Percentiles rank a stretch among this genome's conserved stretches.
Evolutionary conservation across 2,797 vertebrate genomes (phyloP).

Genomic region (Smutsia gigantea): DNA sequence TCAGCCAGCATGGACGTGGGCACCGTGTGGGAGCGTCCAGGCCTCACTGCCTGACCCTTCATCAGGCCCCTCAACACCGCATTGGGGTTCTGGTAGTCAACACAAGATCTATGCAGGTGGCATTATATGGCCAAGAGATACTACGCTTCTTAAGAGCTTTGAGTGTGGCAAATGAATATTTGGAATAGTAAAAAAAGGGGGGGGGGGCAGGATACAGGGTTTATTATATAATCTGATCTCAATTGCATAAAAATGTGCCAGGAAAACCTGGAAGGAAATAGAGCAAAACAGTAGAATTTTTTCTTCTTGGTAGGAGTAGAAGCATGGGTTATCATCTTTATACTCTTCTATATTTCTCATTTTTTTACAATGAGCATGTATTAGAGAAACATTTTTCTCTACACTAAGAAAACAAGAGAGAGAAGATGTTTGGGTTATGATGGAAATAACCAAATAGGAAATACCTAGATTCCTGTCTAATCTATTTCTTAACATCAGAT

Average conservation of each 20-base stretch:
- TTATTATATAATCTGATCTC: not conserved
- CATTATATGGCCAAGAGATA: too few species aligned
- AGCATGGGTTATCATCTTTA: not conserved
- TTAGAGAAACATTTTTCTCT: not conserved
- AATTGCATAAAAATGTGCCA: not conserved
- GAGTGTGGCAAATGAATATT: not conserved
- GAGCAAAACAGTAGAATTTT: not conserved
- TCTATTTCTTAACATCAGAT: not conserved
- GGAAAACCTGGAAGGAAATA: slow-evolving; percentile 20
- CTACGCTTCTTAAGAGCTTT: not conserved
- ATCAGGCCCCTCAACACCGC: not conserved
- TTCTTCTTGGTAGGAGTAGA: not conserved
- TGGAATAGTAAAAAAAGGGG: not conserved
- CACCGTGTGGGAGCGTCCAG: not conserved
- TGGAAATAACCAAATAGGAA: not conserved
- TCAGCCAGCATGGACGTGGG: not conserved
- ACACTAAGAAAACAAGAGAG: not conserved
- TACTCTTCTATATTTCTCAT: not conserved
- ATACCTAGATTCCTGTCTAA: not conserved
- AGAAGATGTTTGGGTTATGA: not conserved
- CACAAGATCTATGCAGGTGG: not conserved
- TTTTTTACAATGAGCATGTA: not conserved
- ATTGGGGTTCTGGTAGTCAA: not conserved
- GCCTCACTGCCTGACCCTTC: not conserved
- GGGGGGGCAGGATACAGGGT: not conserved